Evolutionary conservation across 2,113 vertebrate species (phyloP).

Genomic region (Chaetodon auriga): DNA sequence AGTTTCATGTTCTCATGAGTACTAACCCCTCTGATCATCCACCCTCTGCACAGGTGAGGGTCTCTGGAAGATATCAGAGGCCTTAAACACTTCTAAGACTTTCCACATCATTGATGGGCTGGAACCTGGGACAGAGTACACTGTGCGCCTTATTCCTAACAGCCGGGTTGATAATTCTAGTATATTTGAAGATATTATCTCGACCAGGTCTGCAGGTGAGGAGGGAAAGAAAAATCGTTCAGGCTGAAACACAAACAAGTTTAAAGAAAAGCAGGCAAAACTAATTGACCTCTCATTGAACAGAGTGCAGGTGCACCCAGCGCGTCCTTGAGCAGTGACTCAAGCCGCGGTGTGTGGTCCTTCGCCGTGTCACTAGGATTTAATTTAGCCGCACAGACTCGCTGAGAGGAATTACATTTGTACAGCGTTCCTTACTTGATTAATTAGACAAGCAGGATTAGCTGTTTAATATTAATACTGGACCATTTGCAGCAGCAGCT

Average conservation of each 20-base stretch:
- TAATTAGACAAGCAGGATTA: constrained; percentile 84
- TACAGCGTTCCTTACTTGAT: constrained; percentile 77
- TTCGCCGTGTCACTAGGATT: constrained; percentile 57
- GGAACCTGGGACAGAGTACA: constrained; percentile 89
- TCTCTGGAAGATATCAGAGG: constrained; percentile 89
- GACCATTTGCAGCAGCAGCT: constrained; percentile 61
- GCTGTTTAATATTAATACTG: constrained; percentile 84
- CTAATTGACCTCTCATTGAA: constrained; percentile 18
- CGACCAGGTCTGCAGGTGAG: constrained; percentile 85
- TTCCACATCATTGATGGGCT: constrained; percentile 89
- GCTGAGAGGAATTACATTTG: constrained; percentile 77
- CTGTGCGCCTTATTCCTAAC: constrained; percentile 88
- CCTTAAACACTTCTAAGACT: constrained; percentile 88
- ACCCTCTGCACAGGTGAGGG: constrained; percentile 88
- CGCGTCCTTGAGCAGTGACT: constrained; percentile 65
- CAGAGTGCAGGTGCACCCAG: neutral
- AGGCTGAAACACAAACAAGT: neutral
- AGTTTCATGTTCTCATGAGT: constrained; percentile 11
- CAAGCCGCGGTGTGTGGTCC: constrained; percentile 35
- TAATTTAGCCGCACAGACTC: constrained; percentile 55
- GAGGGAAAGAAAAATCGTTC: constrained; percentile 26
- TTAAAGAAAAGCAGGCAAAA: constrained; percentile 21
- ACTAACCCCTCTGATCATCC: constrained; percentile 82
- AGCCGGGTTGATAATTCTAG: constrained; percentile 90
- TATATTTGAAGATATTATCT: constrained; percentile 95